These are phyloP conservation scores for Sthenelais limicola DNA, from an alignment of 2,888 invertebrate species.

Conservation along the genomic window DNA sequence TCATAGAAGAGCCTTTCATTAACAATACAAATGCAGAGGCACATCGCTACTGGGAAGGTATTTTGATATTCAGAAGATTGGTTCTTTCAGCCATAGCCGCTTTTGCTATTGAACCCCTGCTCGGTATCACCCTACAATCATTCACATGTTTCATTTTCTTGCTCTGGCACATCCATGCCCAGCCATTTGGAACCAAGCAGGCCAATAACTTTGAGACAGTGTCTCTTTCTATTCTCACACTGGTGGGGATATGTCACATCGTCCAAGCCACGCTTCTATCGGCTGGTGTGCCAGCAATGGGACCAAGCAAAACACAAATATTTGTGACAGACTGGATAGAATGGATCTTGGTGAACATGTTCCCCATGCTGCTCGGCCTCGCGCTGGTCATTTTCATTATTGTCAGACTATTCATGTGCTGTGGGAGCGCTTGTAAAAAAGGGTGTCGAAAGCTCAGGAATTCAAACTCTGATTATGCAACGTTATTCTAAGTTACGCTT, in stretches of 20 bases:
- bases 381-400: conserved; percentile 17
- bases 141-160: conserved; percentile 36
- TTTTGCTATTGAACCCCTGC: conserved; percentile 23
- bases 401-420: not conserved
- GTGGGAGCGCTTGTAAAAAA: conserved; percentile 1
- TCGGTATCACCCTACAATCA: conserved; percentile 32
- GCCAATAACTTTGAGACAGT: conserved; percentile 40
- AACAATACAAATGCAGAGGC: conserved; percentile 11
- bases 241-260: conserved; percentile 30
- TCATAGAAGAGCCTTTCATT: conserved; percentile 33
- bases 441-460: not conserved
- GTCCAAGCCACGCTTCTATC: conserved; percentile 40
- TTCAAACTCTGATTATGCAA: not conserved
- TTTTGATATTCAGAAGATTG: conserved; percentile 40
- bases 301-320: conserved; percentile 34
- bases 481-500: not conserved
- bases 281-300: conserved; percentile 21
- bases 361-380: conserved; percentile 34
- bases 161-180: conserved; percentile 29
- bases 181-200: conserved; percentile 33
- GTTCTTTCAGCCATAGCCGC: conserved; percentile 11
- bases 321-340: conserved; percentile 40
- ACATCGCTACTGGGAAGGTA: conserved; percentile 40
- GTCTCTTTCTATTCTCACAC: conserved; percentile 24
- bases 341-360: conserved; percentile 26